These are phyloP conservation scores for Zaprionus kolodkinae DNA, from an alignment of 1,140 invertebrate genomes.

Conservation along the genomic window DNA sequence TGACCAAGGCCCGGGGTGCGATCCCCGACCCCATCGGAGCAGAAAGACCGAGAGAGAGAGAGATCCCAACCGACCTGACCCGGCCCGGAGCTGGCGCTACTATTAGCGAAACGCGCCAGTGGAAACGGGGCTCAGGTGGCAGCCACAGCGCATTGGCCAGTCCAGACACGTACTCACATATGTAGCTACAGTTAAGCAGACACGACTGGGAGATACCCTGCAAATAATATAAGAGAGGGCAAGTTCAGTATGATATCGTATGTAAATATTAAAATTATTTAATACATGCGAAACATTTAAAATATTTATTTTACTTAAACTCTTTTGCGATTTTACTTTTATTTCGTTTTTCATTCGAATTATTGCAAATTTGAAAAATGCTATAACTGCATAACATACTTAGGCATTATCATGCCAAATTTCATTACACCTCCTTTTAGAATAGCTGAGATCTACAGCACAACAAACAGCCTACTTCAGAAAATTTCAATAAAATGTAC, in stretches of 20 bases:
- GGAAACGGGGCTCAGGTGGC: slow-evolving; percentile 53
- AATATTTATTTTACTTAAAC: no score
- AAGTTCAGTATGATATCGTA: no score
- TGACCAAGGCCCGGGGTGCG: slow-evolving; percentile 34
- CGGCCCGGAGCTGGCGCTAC: slow-evolving; percentile 54
- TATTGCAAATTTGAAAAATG: background rate
- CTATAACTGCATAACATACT: background rate
- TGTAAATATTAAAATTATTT: no score
- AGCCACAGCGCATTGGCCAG: slow-evolving; percentile 52
- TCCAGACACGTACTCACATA: slow-evolving; percentile 61
- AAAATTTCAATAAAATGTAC: no score
- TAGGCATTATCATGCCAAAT: background rate
- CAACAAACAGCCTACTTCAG: background rate
- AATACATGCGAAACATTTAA: no score
- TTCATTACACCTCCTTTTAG: background rate
- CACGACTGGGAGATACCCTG: background rate
- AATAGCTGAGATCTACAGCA: background rate
- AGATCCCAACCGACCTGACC: slow-evolving; percentile 10
- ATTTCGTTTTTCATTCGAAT: background rate
- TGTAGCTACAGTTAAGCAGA: background rate
- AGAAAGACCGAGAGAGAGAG: background rate
- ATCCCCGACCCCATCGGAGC: slow-evolving; percentile 6
- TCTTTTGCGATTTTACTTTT: background rate
- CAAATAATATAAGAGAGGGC: background rate
- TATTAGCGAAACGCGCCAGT: slow-evolving; percentile 41